phyloP scores from a whole-genome alignment of 2,797 vertebrate genomes.

The Sebastolobus alascanus region DNA sequence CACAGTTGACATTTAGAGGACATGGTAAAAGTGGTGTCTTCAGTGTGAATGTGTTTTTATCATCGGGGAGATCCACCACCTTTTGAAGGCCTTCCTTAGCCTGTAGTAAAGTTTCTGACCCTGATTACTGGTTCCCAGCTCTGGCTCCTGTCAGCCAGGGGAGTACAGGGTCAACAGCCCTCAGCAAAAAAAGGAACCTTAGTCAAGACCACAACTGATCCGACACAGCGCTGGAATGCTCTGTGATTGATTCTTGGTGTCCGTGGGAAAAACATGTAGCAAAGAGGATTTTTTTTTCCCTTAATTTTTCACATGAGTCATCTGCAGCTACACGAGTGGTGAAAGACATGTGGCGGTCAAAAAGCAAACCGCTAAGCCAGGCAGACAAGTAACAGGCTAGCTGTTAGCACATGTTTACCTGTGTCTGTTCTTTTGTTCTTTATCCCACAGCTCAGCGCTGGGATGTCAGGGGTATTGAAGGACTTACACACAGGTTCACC shows the following conservation, averaged over 20 bases:
- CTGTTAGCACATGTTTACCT: slow-evolving; percentile 79
- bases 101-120: slow-evolving; percentile 81
- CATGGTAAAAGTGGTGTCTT: slow-evolving; percentile 76
- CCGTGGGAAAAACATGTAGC: slow-evolving; percentile 28
- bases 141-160: slow-evolving; percentile 77
- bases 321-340: slow-evolving; percentile 11
- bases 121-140: slow-evolving; percentile 77
- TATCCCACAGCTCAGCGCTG: slow-evolving; percentile 72
- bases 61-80: slow-evolving; percentile 70
- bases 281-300: slow-evolving; percentile 25
- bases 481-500: slow-evolving; percentile 73
- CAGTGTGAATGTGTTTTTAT: slow-evolving; percentile 75
- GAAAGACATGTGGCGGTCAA: slow-evolving; percentile 57
- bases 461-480: slow-evolving; percentile 76
- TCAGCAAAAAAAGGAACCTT: slow-evolving; percentile 60
- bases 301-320: slow-evolving; percentile 46
- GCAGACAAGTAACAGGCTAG: slow-evolving; percentile 66
- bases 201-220: slow-evolving; percentile 63
- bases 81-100: slow-evolving; percentile 80
- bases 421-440: slow-evolving; percentile 75
- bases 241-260: slow-evolving; percentile 58
- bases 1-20: slow-evolving; percentile 79
- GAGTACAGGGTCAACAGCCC: slow-evolving; percentile 75
- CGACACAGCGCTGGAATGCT: slow-evolving; percentile 56
- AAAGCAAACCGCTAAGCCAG: slow-evolving; percentile 43